Evolutionary conservation across 2,113 vertebrate species (phyloP).

Genomic region (Agelaius tricolor): DNA sequence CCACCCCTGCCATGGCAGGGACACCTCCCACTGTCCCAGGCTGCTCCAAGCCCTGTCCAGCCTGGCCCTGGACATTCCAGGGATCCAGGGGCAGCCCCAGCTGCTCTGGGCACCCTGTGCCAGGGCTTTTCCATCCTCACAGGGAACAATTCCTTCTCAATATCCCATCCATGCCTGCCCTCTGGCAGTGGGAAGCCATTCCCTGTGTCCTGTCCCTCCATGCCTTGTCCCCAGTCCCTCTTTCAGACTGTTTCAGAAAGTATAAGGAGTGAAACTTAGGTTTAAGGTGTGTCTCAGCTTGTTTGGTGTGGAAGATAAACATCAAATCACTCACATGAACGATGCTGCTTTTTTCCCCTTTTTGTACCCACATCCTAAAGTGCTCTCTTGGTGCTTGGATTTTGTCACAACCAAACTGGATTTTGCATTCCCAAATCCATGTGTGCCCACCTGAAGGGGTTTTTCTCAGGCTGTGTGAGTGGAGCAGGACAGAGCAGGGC

Average conservation of each 20-base stretch:
- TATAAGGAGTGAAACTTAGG: neutral
- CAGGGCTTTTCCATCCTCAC: accelerated
- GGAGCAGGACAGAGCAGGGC: neutral
- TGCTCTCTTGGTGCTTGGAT: neutral
- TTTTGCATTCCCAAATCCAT: neutral
- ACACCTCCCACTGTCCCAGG: accelerated
- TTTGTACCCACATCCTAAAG: neutral
- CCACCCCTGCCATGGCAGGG: neutral
- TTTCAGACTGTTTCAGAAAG: neutral
- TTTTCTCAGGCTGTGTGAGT: neutral
- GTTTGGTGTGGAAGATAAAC: slow-evolving; percentile 33
- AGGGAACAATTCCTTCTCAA: neutral
- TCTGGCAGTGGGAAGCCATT: neutral
- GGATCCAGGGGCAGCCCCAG: neutral
- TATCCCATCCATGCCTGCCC: accelerated
- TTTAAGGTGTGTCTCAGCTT: neutral
- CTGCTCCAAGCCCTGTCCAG: accelerated
- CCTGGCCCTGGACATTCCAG: neutral
- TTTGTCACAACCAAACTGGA: neutral
- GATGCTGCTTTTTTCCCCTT: neutral
- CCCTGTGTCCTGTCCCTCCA: neutral
- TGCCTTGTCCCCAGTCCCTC: neutral
- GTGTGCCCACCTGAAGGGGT: neutral
- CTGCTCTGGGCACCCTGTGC: neutral
- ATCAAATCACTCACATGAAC: neutral